Evolutionary conservation across 2,888 invertebrate genomes (phyloP).

Genomic region (Autographa gamma): DNA sequence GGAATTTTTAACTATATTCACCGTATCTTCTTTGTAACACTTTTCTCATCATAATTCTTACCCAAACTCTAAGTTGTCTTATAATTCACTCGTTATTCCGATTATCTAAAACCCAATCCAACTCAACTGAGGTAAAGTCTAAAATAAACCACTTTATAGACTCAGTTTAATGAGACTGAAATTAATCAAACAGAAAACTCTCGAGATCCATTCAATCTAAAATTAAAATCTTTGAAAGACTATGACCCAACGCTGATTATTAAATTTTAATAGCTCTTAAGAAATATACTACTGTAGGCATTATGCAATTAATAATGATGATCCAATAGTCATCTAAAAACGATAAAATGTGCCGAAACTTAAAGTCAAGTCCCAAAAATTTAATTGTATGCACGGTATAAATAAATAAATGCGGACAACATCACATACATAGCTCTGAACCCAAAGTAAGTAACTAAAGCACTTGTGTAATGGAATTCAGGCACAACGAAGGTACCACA

Average conservation of each 20-base stretch:
- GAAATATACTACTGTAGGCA: not conserved
- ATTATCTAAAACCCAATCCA: not conserved
- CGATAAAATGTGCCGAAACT: not conserved
- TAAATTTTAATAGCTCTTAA: constrained; percentile 4
- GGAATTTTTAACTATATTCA: too few relatives aligned
- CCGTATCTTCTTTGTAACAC: too few relatives aligned
- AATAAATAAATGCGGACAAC: too few relatives aligned
- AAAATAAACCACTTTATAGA: constrained; percentile 2
- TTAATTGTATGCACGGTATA: too few relatives aligned
- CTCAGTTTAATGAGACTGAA: constrained; percentile 2
- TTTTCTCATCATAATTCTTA: too few relatives aligned
- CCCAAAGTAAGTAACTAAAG: too few relatives aligned
- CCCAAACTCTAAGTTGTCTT: too few relatives aligned
- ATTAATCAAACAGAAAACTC: constrained; percentile 4
- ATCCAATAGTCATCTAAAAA: not conserved
- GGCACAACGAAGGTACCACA: too few relatives aligned
- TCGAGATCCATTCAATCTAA: constrained; percentile 1
- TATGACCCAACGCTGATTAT: not conserved
- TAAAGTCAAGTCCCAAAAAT: too few relatives aligned
- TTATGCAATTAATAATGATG: not conserved
- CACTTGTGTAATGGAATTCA: too few relatives aligned
- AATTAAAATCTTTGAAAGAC: constrained; percentile 2
- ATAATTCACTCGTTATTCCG: not conserved
- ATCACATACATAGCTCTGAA: too few relatives aligned
- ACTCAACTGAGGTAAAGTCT: too few relatives aligned